A percentile compares a stretch with the other conserved stretches of the same genome.
phyloP scores from a whole-genome alignment of 64 coral and sea anemone species.

The Montipora sp. region DNA sequence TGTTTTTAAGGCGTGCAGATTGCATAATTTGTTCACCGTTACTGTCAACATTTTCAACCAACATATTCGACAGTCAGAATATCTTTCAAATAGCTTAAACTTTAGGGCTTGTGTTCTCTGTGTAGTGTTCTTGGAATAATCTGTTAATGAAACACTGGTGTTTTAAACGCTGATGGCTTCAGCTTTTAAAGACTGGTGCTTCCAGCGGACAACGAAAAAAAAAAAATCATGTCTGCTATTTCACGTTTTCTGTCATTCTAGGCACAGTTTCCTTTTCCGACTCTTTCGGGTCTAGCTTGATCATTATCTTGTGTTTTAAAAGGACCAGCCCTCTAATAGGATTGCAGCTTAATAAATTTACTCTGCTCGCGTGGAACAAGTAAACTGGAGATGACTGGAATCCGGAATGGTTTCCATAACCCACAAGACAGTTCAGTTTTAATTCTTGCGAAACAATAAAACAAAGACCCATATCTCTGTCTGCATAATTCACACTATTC shows the following conservation, averaged over 20 bases:
- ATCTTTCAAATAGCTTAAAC: neutral
- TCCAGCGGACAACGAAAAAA: neutral
- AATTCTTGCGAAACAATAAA: neutral
- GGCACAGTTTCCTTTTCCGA: conserved; percentile 3
- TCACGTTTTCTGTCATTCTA: neutral
- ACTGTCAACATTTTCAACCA: neutral
- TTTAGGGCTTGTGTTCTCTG: too few relatives aligned
- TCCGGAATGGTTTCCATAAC: neutral
- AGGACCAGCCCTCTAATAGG: neutral
- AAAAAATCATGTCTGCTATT: neutral
- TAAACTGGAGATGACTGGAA: neutral
- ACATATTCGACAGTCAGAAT: neutral
- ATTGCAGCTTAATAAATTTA: neutral
- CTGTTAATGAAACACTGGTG: too few relatives aligned
- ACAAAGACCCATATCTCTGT: neutral
- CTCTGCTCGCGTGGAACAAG: neutral
- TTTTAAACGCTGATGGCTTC: neutral
- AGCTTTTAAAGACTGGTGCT: neutral
- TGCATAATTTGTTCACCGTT: neutral
- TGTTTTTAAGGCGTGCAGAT: neutral
- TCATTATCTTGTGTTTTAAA: conserved; percentile 1
- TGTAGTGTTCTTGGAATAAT: too few relatives aligned
- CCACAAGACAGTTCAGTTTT: neutral
- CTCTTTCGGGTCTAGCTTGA: neutral
- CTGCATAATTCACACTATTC: neutral